A percentile compares a stretch with the other conserved stretches of the same genome.
phyloP scores from a whole-genome alignment of 2,888 invertebrate species.

The Eulithis testata region DNA sequence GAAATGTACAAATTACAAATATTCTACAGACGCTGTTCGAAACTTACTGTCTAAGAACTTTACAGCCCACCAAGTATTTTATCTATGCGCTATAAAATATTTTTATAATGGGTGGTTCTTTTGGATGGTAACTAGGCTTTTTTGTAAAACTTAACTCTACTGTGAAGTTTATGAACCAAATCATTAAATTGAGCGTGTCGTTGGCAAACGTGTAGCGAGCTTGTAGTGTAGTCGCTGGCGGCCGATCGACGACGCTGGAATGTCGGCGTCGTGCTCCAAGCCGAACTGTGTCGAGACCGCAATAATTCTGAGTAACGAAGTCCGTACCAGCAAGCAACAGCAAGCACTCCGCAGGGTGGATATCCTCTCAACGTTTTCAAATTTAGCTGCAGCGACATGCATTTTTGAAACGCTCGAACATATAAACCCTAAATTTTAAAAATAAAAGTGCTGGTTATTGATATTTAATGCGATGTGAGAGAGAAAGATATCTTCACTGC shows the following conservation, averaged over 20 bases:
- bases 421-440: slow-evolving; percentile 46
- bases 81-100: slow-evolving; percentile 8
- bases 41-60: slow-evolving; percentile 33
- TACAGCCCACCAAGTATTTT: slow-evolving; percentile 13
- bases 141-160: slow-evolving; percentile 14
- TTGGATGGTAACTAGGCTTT: background rate
- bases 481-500: slow-evolving; percentile 41
- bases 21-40: slow-evolving; percentile 41
- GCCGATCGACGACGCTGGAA: slow-evolving; percentile 15
- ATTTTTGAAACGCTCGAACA: slow-evolving; percentile 42
- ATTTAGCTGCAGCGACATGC: slow-evolving; percentile 43
- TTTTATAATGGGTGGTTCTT: slow-evolving; percentile 10
- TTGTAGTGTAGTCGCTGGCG: slow-evolving; percentile 19
- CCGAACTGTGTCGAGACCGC: slow-evolving; percentile 45
- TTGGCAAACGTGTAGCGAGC: slow-evolving; percentile 42
- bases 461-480: slow-evolving; percentile 50
- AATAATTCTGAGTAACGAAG: slow-evolving; percentile 51
- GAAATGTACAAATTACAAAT: slow-evolving; percentile 41
- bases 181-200: slow-evolving; percentile 44
- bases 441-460: slow-evolving; percentile 47
- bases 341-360: slow-evolving; percentile 39
- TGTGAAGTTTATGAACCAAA: slow-evolving; percentile 36
- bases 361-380: slow-evolving; percentile 49
- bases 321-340: slow-evolving; percentile 31
- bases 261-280: slow-evolving; percentile 32